Conservation (phyloP, 2,113 vertebrate genomes). For the Misgurnus anguillicaudatus region DNA sequence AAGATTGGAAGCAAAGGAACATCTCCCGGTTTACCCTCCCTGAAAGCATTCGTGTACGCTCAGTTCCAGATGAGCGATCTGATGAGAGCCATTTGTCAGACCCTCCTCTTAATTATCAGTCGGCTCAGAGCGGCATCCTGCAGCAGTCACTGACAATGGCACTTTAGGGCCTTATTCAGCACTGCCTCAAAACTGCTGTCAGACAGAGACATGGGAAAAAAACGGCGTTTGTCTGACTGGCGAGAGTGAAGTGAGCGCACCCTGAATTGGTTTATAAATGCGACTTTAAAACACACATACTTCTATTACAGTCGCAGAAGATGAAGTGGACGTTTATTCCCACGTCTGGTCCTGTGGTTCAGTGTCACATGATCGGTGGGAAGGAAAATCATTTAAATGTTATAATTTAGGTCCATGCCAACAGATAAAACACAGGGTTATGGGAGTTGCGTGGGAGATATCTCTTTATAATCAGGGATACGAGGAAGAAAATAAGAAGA, state of each 20-base stretch:
- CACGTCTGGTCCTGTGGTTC: background rate
- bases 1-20: slow-evolving; percentile 73
- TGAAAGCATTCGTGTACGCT: slow-evolving; percentile 77
- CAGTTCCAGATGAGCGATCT: slow-evolving; percentile 80
- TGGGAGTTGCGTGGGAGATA: background rate
- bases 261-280: background rate
- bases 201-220: slow-evolving; percentile 58
- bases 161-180: slow-evolving; percentile 66
- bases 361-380: background rate
- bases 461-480: slow-evolving; percentile 29
- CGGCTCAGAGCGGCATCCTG: slow-evolving; percentile 67
- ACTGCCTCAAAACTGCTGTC: slow-evolving; percentile 63
- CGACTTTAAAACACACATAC: background rate
- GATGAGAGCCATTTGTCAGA: slow-evolving; percentile 80
- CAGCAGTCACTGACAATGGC: slow-evolving; percentile 67
- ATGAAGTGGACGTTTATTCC: background rate
- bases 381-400: slow-evolving; percentile 24
- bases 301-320: background rate
- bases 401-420: slow-evolving; percentile 24
- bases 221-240: slow-evolving; percentile 56
- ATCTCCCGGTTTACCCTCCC: slow-evolving; percentile 72
- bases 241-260: background rate
- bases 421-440: slow-evolving; percentile 38
- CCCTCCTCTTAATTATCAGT: slow-evolving; percentile 77
- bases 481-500: slow-evolving; percentile 15